Evolutionary conservation across 2,888 invertebrate genomes (phyloP).

Genomic region (Ceriagrion tenellum): DNA sequence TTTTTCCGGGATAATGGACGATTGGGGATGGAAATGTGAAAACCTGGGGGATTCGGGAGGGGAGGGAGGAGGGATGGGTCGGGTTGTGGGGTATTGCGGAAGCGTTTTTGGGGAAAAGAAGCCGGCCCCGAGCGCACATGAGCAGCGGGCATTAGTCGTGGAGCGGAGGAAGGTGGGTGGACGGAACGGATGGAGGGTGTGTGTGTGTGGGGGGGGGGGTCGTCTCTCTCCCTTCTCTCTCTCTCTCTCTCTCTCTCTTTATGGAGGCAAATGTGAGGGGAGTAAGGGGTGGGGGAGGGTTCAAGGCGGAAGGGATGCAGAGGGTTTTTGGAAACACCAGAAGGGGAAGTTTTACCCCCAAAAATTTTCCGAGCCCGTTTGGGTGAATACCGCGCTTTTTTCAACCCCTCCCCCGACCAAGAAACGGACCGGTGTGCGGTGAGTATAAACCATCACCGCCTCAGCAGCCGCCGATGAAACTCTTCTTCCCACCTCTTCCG

Average conservation of each 20-base stretch:
- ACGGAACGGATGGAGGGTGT: neutral
- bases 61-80: neutral
- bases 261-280: neutral
- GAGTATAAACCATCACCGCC: neutral
- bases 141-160: slow-evolving; percentile 1
- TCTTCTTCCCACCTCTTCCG: neutral
- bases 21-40: slow-evolving; percentile 25
- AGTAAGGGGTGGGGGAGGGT: neutral
- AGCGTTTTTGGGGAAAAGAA: neutral
- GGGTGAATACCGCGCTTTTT: neutral
- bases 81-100: neutral
- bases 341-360: slow-evolving; percentile 25
- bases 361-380: neutral
- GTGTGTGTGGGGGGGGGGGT: neutral
- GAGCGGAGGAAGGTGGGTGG: neutral
- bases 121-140: neutral
- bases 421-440: neutral
- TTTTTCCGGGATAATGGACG: slow-evolving; percentile 16
- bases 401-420: neutral
- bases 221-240: no score
- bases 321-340: slow-evolving; percentile 29
- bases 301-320: slow-evolving; percentile 1
- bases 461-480: neutral
- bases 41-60: neutral
- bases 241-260: no score